phyloP scores from a whole-genome alignment of 2,888 invertebrate species.

The Xanthostigma xanthostigma region DNA sequence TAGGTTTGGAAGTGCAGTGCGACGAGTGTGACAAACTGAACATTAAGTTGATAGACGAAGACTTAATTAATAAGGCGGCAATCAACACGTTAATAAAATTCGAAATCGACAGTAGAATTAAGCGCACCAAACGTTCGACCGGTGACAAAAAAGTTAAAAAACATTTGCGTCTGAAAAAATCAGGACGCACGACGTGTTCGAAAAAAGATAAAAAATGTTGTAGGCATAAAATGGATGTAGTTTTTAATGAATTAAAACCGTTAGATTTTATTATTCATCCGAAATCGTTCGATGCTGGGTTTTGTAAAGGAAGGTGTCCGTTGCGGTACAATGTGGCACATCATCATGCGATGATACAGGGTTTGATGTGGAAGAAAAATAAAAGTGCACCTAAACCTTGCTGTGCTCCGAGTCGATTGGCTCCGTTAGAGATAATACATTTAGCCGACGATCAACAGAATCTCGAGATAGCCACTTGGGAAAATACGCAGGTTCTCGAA shows the following conservation, averaged over 20 bases:
- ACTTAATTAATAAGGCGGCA: conserved; percentile 12
- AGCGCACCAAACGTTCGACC: conserved; percentile 13
- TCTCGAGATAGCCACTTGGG: conserved; percentile 50
- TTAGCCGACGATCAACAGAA: conserved; percentile 44
- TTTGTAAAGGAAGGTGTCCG: conserved; percentile 53
- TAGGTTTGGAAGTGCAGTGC: conserved; percentile 39
- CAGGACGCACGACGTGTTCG: conserved; percentile 36
- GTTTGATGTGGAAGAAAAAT: conserved; percentile 47
- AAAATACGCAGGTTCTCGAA: conserved; percentile 53
- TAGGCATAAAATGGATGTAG: conserved; percentile 47
- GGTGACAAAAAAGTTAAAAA: not conserved
- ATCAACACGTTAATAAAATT: not conserved
- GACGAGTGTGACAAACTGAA: conserved; percentile 28
- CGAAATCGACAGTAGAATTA: conserved; percentile 12
- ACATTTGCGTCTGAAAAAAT: conserved; percentile 21
- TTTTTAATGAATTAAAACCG: conserved; percentile 43
- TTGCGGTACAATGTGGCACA: conserved; percentile 51
- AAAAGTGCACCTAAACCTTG: conserved; percentile 40
- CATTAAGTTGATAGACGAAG: conserved; percentile 24
- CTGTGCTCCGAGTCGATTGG: conserved; percentile 52
- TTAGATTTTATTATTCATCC: conserved; percentile 49
- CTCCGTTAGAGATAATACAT: conserved; percentile 47
- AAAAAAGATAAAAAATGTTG: conserved; percentile 42
- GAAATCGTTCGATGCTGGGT: conserved; percentile 54
- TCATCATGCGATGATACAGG: conserved; percentile 54